phyloP scores from a whole-genome alignment of 2,113 vertebrate genomes.

The Bambusicola thoracicus region DNA sequence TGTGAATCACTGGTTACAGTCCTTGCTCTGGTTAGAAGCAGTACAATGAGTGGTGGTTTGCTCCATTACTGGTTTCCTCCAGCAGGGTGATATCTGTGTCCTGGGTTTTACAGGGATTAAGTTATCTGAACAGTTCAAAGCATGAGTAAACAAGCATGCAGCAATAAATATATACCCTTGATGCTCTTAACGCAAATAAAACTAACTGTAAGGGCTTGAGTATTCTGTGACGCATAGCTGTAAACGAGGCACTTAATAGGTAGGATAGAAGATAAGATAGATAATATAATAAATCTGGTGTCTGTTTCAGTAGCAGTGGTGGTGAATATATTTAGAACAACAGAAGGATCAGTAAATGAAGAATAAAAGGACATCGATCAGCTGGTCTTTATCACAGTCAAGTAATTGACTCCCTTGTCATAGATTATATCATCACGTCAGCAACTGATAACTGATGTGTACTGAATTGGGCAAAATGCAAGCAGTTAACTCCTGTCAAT shows the following conservation, averaged over 20 bases:
- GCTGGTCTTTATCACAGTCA: conserved; percentile 15
- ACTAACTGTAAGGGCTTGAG: neutral
- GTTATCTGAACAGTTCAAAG: neutral
- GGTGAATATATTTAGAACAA: conserved; percentile 6
- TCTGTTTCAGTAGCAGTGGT: neutral
- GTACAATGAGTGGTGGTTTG: neutral
- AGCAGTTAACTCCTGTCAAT: conserved; percentile 31
- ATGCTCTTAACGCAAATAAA: neutral
- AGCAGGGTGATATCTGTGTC: neutral
- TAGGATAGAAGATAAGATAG: neutral
- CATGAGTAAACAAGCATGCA: neutral
- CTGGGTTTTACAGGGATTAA: neutral
- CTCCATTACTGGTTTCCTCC: neutral
- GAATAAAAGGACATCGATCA: neutral
- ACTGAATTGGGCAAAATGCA: conserved; percentile 21
- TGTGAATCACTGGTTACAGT: neutral
- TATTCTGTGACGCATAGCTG: neutral
- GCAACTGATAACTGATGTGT: conserved; percentile 4
- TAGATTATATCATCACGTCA: conserved; percentile 4
- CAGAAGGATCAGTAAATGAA: neutral
- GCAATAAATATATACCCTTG: neutral
- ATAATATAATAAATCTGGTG: neutral
- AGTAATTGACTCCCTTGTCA: conserved; percentile 31
- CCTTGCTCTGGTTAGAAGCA: neutral
- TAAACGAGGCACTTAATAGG: neutral